phyloP scores from a whole-genome alignment of 30 jellyfish, hydroid and myxozoan species.

The Hydra vulgaris region DNA sequence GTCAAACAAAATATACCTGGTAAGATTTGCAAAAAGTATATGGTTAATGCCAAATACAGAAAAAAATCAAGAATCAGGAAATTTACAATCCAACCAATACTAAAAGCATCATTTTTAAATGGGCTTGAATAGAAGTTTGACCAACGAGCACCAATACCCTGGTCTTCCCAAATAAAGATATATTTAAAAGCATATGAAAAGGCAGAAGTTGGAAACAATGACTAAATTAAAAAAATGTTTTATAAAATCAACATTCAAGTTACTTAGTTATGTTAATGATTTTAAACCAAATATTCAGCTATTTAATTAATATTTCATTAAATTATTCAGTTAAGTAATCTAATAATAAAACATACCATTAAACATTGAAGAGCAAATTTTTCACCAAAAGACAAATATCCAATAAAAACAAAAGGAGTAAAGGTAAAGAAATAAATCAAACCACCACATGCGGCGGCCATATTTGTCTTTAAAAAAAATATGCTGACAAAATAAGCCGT shows the following conservation, averaged over 20 bases:
- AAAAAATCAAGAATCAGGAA: constrained; percentile 61
- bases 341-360: background rate
- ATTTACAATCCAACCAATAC: constrained; percentile 67
- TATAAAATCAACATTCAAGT: no score
- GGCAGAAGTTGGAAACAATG: constrained; percentile 60
- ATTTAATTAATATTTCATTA: no score
- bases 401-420: constrained; percentile 35
- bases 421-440: constrained; percentile 60
- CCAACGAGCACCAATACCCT: constrained; percentile 86
- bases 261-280: no score
- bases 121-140: constrained; percentile 63
- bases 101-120: constrained; percentile 45
- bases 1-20: constrained; percentile 42
- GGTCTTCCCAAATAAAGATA: constrained; percentile 78
- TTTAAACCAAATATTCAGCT: no score
- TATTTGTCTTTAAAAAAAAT: constrained; percentile 40
- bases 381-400: background rate
- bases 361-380: background rate
- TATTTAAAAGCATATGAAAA: constrained; percentile 61
- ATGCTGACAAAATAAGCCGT: constrained; percentile 62
- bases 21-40: constrained; percentile 66
- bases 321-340: no score
- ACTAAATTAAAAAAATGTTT: constrained; percentile 20
- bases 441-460: constrained; percentile 94
- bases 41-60: constrained; percentile 37